Evolutionary conservation across 1,140 invertebrate genomes (phyloP).

Genomic region (honey bee (Apis mellifera)): DNA sequence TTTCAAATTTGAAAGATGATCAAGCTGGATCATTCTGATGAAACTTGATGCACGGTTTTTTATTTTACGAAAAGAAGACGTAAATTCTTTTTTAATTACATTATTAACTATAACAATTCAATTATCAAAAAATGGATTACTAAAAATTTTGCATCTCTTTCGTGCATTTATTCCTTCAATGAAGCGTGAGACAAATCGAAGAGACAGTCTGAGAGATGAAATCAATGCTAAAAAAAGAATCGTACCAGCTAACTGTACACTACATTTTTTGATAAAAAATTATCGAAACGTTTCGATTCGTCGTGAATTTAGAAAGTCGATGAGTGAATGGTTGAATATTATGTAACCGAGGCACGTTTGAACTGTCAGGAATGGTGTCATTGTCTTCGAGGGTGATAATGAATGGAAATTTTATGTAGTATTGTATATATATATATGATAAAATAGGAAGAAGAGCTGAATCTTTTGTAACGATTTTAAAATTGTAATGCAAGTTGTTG

Average conservation of each 20-base stretch:
- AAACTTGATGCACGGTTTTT: too few relatives aligned
- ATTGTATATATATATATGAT: neutral
- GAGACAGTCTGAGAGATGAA: neutral
- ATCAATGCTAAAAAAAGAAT: neutral
- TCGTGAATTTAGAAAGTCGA: constrained; percentile 17
- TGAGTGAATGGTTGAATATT: neutral
- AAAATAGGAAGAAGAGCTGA: neutral
- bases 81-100: too few relatives aligned
- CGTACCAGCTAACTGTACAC: neutral
- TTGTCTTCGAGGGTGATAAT: neutral
- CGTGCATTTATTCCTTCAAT: neutral
- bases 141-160: too few relatives aligned
- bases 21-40: too few relatives aligned
- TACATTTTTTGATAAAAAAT: neutral
- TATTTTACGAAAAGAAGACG: too few relatives aligned
- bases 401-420: neutral
- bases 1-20: too few relatives aligned
- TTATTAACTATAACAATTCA: constrained; percentile 38
- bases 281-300: neutral
- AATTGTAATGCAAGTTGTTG: too few relatives aligned
- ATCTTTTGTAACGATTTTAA: neutral
- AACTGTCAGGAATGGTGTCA: neutral
- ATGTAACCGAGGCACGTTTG: neutral
- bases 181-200: neutral
- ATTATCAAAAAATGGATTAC: constrained; percentile 38